Evolutionary conservation across 1,140 invertebrate genomes (phyloP), one percentile per base, ranked within the genome.

Genomic region (Zaprionus gabonicus): DNA sequence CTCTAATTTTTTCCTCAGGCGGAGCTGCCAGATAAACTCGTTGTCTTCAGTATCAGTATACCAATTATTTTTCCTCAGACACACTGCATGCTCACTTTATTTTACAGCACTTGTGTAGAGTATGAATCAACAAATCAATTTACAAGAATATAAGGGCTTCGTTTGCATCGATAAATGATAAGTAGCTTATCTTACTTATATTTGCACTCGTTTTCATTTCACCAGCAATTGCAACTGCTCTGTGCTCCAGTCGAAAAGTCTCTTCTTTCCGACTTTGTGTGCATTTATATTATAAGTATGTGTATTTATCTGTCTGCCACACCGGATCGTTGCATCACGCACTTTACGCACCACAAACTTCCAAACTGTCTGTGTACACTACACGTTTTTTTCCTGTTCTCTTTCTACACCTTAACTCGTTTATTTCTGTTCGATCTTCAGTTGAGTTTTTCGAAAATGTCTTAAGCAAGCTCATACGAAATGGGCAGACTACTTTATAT

Each of bases 371-470:
- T 13, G 60, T 74, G 66, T 74, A 74, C 49, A 46, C 38, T 51
- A 27, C 49, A 17, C 46, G n/a, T 49, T 56, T 46, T 46, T 17
- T 46, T 46, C 41, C 75, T 76, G 46, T 71, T 68, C 49, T 65
- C 56, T 79, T 82, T 51, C 59, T 56, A 79, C 65, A 82, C 46
- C 66, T 64, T 73, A 65, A 55, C 41, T 59, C 63, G 41, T 59
- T 28, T 4, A 7, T 67, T 70, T 56, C 3, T 0, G 44, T 58
- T 70, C 44, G 46, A 56, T 56, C 66, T 57, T 56, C 3, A 58
- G 38, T 76, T 66, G 9, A 71, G 66, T 71, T 75, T 34, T 9
- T 75, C 41, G 34, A 62, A 58, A 51, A 41, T 36, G n/a, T 46
- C 41, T 49, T 68, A 41, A 44, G 15, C 13, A 56, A 38, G 49